Conservation (phyloP, 1,140 invertebrate genomes). For the Hermetia illucens region DNA sequence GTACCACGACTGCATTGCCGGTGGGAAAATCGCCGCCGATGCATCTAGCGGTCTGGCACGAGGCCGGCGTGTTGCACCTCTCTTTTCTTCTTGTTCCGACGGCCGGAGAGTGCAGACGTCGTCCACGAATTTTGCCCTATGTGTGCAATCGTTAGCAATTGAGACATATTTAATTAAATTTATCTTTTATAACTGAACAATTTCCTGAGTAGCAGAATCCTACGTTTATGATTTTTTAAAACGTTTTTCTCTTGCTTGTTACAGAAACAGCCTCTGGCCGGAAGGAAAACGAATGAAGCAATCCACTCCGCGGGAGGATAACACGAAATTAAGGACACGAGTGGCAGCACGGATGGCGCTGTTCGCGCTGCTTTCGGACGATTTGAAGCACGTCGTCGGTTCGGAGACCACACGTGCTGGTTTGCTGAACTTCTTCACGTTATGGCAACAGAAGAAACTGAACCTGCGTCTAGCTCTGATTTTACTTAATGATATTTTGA, state of each 20-base stretch:
- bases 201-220: no score
- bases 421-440: conserved; percentile 74
- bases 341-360: conserved; percentile 71
- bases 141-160: no score
- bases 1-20: no score
- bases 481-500: conserved; percentile 67
- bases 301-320: conserved; percentile 47
- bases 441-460: conserved; percentile 72
- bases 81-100: no score
- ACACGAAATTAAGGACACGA: conserved; percentile 60
- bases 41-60: no score
- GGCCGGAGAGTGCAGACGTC: no score
- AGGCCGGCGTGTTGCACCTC: no score
- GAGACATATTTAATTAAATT: no score
- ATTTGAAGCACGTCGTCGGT: conserved; percentile 82
- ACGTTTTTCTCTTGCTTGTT: conserved; percentile 11
- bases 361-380: conserved; percentile 40
- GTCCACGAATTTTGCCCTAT: no score
- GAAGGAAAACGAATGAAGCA: conserved; percentile 47
- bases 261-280: conserved; percentile 66
- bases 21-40: no score
- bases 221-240: no score
- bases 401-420: conserved; percentile 77
- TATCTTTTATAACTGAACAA: no score
- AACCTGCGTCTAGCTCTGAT: conserved; percentile 79